A percentile compares a stretch with the other conserved stretches of the same genome.
These are phyloP conservation scores for Adrianichthys oophorus DNA, from an alignment of 2,797 vertebrate genomes.

Conservation along the genomic window DNA sequence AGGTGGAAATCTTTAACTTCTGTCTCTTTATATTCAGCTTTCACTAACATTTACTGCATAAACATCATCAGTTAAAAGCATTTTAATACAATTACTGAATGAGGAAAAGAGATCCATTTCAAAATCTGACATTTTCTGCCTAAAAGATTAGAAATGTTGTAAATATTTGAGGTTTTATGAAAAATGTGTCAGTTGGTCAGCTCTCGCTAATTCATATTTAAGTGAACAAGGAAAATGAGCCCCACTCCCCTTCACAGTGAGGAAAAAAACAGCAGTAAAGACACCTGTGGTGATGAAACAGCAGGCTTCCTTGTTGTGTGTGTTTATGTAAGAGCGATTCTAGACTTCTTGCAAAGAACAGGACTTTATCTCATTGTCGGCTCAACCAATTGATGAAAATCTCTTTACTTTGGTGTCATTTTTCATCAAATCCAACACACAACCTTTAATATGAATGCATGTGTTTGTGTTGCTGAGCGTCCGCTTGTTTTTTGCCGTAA, in stretches of 20 bases:
- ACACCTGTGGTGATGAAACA: slow-evolving; percentile 21
- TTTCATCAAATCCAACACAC: not conserved
- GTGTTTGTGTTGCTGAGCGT: slow-evolving; percentile 47
- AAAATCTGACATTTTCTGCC: too few species aligned
- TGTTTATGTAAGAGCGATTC: slow-evolving; percentile 8
- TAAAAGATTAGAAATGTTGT: too few species aligned
- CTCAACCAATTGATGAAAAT: slow-evolving; percentile 1
- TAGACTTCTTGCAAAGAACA: not conserved
- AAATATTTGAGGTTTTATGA: too few species aligned
- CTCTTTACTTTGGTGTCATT: not conserved
- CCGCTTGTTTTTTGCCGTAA: slow-evolving; percentile 64
- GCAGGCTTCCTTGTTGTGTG: slow-evolving; percentile 7
- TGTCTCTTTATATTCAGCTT: not conserved
- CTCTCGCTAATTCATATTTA: slow-evolving; percentile 8
- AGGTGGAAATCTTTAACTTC: not conserved
- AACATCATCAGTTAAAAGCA: not conserved
- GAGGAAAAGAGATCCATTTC: too few species aligned
- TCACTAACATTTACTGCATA: not conserved
- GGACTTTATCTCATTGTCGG: too few species aligned
- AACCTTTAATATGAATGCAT: too few species aligned
- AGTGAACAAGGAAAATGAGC: slow-evolving; percentile 20
- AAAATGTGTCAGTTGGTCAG: too few species aligned
- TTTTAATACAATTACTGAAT: too few species aligned
- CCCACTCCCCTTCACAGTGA: slow-evolving; percentile 6
- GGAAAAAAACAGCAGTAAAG: slow-evolving; percentile 53